phyloP scores from a whole-genome alignment of 2,888 invertebrate species.

The Micoletzkya japonica region DNA sequence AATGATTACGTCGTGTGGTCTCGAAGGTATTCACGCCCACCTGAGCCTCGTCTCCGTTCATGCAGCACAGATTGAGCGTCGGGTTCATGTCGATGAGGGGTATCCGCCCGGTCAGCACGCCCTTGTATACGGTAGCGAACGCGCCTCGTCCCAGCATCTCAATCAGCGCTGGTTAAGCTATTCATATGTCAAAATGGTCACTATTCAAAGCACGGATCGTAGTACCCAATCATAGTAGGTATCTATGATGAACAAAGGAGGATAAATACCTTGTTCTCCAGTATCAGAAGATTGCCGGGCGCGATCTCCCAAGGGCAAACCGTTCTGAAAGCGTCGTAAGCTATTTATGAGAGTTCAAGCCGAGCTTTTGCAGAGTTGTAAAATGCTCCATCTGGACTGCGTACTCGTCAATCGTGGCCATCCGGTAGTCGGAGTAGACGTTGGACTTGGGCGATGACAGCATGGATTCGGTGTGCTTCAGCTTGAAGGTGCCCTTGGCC shows the following conservation, averaged over 20 bases:
- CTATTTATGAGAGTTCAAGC: background rate
- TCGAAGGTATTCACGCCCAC: background rate
- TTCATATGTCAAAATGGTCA: too few species aligned
- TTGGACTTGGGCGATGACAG: background rate
- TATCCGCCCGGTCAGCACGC: conserved; percentile 41
- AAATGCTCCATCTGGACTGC: background rate
- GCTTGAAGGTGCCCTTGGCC: background rate
- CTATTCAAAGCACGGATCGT: too few species aligned
- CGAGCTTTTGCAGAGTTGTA: background rate
- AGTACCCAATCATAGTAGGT: too few species aligned
- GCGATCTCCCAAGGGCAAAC: conserved; percentile 18
- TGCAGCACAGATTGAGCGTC: conserved; percentile 21
- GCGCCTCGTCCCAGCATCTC: conserved; percentile 50
- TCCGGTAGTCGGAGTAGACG: conserved; percentile 1
- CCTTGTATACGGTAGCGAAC: conserved; percentile 53
- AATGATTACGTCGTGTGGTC: conserved; percentile 13
- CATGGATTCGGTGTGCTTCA: background rate
- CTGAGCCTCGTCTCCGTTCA: conserved; percentile 20
- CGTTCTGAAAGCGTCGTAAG: background rate
- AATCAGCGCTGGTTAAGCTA: too few species aligned
- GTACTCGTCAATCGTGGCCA: conserved; percentile 10
- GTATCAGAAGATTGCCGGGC: conserved; percentile 22
- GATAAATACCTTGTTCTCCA: conserved; percentile 20
- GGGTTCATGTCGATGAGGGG: conserved; percentile 21
- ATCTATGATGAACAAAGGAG: background rate